Conservation (phyloP, 2,888 invertebrate species). For the Lissonota sp. region DNA sequence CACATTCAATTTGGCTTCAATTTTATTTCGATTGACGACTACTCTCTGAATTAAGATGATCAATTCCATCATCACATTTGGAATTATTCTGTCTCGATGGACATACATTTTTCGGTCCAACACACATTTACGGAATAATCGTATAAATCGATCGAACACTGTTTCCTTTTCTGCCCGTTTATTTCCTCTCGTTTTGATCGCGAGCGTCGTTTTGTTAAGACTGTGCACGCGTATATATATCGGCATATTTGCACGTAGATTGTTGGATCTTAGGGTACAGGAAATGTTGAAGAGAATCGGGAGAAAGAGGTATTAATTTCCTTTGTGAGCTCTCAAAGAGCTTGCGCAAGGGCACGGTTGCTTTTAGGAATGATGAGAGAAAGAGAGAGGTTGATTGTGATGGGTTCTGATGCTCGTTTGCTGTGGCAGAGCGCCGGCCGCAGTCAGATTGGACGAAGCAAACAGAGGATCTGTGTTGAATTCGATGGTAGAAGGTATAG, state of each 20-base stretch:
- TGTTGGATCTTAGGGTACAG: constrained; percentile 16
- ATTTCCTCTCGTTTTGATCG: background rate
- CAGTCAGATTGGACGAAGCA: constrained; percentile 28
- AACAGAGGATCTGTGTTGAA: constrained; percentile 32
- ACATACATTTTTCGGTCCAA: background rate
- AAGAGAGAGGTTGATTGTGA: constrained; percentile 67
- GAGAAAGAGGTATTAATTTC: constrained; percentile 74
- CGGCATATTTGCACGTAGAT: constrained; percentile 10
- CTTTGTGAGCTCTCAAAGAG: constrained; percentile 75
- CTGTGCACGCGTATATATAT: background rate
- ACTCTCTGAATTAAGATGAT: too few relatives aligned
- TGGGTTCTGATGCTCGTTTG: constrained; percentile 46
- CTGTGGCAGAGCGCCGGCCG: constrained; percentile 35
- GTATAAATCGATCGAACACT: background rate
- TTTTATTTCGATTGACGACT: too few relatives aligned
- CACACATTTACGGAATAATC: background rate
- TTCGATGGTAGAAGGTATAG: constrained; percentile 4
- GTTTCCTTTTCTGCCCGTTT: background rate
- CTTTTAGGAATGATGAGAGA: constrained; percentile 70
- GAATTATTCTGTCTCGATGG: too few relatives aligned
- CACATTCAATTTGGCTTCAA: too few relatives aligned
- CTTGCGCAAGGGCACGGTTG: constrained; percentile 69
- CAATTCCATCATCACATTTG: too few relatives aligned
- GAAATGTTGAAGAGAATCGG: constrained; percentile 27
- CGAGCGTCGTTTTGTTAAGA: background rate